A percentile compares a stretch with the other conserved stretches of the same genome.
phyloP scores from a whole-genome alignment of 2,888 invertebrate species.

The Pandemis cinnamomeana region DNA sequence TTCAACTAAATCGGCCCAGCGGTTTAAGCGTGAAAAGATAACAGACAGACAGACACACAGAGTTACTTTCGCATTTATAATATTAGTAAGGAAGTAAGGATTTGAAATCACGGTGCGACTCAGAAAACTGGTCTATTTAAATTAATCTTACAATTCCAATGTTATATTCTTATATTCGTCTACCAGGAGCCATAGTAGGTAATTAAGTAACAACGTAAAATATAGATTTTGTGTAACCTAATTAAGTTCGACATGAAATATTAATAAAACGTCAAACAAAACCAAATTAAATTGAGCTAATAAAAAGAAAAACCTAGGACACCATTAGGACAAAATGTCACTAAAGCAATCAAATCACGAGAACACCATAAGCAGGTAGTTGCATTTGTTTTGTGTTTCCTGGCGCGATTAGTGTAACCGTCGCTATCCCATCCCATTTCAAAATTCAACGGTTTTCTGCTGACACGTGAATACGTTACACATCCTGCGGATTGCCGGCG shows the following conservation, averaged over 20 bases:
- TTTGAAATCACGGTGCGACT: no score
- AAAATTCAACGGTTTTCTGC: constrained; percentile 33
- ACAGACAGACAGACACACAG: no score
- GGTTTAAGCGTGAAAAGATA: no score
- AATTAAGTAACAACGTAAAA: background rate
- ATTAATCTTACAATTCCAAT: background rate
- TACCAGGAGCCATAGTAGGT: background rate
- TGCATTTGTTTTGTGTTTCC: background rate
- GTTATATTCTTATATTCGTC: background rate
- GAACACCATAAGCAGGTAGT: background rate
- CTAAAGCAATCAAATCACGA: background rate
- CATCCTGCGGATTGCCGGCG: constrained; percentile 17
- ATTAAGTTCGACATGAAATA: constrained; percentile 3
- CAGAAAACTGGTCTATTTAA: background rate
- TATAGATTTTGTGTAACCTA: background rate
- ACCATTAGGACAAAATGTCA: constrained; percentile 4
- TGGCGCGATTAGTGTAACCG: background rate
- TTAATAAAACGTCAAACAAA: background rate
- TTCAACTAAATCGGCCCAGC: no score
- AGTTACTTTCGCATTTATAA: no score
- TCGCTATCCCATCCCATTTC: constrained; percentile 16
- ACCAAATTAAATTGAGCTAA: background rate
- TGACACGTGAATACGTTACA: constrained; percentile 30
- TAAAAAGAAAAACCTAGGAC: background rate
- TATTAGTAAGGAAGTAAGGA: no score